These are phyloP conservation scores for Abscondita cerata DNA, from an alignment of 2,888 invertebrate species.

Conservation along the genomic window DNA sequence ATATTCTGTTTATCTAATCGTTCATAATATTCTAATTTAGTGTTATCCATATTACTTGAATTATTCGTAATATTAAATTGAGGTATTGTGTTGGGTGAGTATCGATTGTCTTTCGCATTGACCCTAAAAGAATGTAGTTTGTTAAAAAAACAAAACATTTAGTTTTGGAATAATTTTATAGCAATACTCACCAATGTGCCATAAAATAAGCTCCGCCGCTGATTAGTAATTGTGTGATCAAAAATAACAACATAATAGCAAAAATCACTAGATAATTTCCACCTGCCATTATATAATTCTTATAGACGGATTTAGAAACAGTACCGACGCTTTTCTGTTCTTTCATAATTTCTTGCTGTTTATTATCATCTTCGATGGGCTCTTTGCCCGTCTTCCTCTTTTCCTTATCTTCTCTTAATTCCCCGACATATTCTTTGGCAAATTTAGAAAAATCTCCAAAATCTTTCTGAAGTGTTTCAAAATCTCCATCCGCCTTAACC, in stretches of 20 bases:
- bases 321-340: slow-evolving; percentile 21
- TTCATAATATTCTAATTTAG: background rate
- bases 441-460: slow-evolving; percentile 75
- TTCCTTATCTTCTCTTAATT: background rate
- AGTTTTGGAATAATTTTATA: no score
- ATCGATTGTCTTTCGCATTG: no score
- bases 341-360: background rate
- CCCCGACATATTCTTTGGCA: slow-evolving; percentile 13
- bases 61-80: no score
- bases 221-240: background rate
- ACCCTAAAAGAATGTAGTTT: no score
- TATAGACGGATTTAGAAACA: background rate
- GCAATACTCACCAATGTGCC: background rate
- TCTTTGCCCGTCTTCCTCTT: no score
- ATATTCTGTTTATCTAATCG: slow-evolving; percentile 40
- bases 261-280: background rate
- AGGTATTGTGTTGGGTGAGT: no score
- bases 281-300: background rate
- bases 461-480: slow-evolving; percentile 68
- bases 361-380: background rate
- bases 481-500: slow-evolving; percentile 65
- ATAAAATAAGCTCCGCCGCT: background rate
- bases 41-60: no score
- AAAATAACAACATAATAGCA: background rate
- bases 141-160: no score